Evolutionary conservation across 2,113 vertebrate species (phyloP).

Genomic region (Dolichotis patagonum): DNA sequence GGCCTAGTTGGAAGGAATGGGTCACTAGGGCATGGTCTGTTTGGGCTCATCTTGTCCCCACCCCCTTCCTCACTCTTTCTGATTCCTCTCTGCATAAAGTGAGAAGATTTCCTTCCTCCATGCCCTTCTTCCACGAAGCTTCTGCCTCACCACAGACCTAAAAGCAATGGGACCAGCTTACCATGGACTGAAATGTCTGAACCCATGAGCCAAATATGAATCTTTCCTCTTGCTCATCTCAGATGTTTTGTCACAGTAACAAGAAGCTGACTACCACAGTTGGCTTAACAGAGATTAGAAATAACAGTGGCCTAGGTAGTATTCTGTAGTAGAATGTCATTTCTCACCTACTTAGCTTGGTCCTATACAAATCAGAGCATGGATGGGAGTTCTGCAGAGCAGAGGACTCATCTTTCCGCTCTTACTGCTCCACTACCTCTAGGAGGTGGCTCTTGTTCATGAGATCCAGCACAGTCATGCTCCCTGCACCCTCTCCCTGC

Average conservation of each 20-base stretch:
- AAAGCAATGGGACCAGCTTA: neutral
- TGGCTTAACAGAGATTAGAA: neutral
- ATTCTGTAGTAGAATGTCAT: neutral
- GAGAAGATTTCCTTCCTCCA: neutral
- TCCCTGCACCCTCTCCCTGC: neutral
- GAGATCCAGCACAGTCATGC: fast-evolving
- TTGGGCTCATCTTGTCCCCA: neutral
- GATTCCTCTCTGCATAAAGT: neutral
- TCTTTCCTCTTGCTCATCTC: neutral
- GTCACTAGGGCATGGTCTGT: neutral
- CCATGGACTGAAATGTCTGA: neutral
- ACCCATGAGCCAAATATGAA: neutral
- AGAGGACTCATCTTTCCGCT: neutral
- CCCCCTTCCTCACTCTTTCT: neutral
- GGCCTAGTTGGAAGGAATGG: neutral
- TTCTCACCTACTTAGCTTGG: neutral
- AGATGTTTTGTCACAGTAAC: neutral
- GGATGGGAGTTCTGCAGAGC: fast-evolving
- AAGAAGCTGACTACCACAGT: neutral
- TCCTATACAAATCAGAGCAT: neutral
- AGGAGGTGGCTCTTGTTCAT: neutral
- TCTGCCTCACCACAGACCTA: neutral
- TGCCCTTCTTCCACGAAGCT: neutral
- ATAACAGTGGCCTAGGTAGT: neutral
- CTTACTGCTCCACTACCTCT: neutral